phyloP scores from a whole-genome alignment of 2,797 vertebrate genomes.

The Chaenodraco wilsoni region DNA sequence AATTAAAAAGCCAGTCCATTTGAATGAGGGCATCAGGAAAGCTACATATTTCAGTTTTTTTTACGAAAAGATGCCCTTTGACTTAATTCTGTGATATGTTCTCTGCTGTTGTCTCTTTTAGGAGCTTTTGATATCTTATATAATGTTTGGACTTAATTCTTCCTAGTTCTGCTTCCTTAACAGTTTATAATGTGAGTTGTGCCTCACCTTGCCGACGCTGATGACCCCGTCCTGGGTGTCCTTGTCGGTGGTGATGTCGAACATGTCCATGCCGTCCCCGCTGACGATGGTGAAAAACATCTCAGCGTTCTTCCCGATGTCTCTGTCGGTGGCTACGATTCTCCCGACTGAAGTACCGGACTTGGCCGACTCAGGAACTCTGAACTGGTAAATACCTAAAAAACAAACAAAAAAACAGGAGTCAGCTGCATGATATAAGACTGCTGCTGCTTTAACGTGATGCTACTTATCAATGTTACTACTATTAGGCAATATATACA shows the following conservation, averaged over 20 bases:
- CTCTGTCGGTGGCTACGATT: constrained; percentile 90
- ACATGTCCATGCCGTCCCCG: constrained; percentile 91
- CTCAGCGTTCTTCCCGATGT: constrained; percentile 90
- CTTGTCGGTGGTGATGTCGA: constrained; percentile 89
- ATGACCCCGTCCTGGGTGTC: constrained; percentile 92
- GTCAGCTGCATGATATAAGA: background rate
- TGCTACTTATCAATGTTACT: background rate
- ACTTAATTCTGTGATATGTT: background rate
- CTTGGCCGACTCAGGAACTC: constrained; percentile 84
- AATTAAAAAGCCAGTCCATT: constrained; percentile 40
- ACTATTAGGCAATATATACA: background rate
- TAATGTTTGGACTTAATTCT: background rate
- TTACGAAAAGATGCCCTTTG: constrained; percentile 3
- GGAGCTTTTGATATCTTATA: background rate
- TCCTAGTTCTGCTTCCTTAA: background rate
- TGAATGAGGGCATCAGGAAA: background rate
- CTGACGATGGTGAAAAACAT: constrained; percentile 91
- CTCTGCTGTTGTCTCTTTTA: background rate
- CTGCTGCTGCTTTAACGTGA: background rate
- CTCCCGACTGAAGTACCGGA: constrained; percentile 84
- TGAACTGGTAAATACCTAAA: constrained; percentile 91
- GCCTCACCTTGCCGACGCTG: constrained; percentile 90
- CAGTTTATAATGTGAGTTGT: background rate
- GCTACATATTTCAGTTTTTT: constrained; percentile 4
- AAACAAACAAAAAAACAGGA: constrained; percentile 4